phyloP scores from a whole-genome alignment of 2,888 invertebrate species.

The Stenodera caucasica region DNA sequence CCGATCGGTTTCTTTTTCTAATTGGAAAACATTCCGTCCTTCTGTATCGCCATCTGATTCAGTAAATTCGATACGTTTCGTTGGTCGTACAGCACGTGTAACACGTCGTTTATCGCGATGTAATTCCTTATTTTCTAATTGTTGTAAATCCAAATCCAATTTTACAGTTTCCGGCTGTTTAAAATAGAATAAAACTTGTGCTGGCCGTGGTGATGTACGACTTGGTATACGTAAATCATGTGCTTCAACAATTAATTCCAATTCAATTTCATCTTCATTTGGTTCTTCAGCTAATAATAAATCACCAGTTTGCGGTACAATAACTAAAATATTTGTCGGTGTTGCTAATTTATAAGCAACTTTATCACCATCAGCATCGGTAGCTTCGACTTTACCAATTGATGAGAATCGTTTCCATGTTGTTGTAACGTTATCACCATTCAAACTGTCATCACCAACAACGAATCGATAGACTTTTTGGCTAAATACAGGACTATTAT shows the following conservation, averaged over 20 bases:
- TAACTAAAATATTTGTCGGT: conserved; percentile 80
- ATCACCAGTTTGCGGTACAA: conserved; percentile 87
- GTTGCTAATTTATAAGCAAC: conserved; percentile 83
- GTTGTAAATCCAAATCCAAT: conserved; percentile 61
- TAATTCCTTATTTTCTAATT: conserved; percentile 57
- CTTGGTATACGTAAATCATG: conserved; percentile 80
- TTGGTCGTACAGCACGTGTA: conserved; percentile 90
- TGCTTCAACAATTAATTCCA: conserved; percentile 75
- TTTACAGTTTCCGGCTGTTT: conserved; percentile 60
- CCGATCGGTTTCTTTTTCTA: conserved; percentile 89
- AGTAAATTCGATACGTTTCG: conserved; percentile 88
- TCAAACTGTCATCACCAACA: conserved; percentile 64
- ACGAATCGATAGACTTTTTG: conserved; percentile 77
- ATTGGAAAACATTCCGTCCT: conserved; percentile 83
- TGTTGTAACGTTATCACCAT: conserved; percentile 64
- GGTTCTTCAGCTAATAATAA: conserved; percentile 82
- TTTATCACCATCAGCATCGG: conserved; percentile 88
- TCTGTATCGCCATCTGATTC: conserved; percentile 89
- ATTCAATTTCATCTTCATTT: conserved; percentile 57
- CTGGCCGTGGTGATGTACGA: conserved; percentile 68
- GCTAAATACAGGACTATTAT: conserved; percentile 86
- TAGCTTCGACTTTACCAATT: conserved; percentile 83
- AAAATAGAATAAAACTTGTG: conserved; percentile 78
- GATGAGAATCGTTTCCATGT: conserved; percentile 78
- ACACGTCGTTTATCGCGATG: conserved; percentile 77